A percentile compares a stretch with the other conserved stretches of the same genome.
Conservation (phyloP, 2,113 vertebrate genomes). For the Salminus brasiliensis region DNA sequence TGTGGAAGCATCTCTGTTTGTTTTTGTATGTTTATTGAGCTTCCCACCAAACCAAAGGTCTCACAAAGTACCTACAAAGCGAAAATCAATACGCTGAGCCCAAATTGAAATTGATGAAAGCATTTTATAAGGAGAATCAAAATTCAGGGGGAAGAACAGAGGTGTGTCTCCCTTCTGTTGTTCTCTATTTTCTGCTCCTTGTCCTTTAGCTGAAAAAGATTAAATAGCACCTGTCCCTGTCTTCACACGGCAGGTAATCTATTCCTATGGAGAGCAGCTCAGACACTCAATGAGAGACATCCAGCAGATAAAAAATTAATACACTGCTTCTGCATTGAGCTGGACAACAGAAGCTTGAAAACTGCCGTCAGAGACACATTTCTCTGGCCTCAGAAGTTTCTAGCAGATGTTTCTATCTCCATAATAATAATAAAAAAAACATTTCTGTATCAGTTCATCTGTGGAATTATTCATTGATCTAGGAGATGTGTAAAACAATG, state of each 20-base stretch:
- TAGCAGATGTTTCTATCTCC: background rate
- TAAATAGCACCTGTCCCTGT: background rate
- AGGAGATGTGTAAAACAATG: no score
- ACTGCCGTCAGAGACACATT: background rate
- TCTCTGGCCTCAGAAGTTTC: background rate
- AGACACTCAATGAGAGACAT: background rate
- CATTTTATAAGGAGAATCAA: background rate
- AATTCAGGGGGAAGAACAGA: background rate
- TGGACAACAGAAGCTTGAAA: background rate
- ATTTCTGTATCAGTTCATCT: no score
- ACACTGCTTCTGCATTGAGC: background rate
- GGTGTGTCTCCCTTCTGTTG: background rate
- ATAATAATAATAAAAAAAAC: no score
- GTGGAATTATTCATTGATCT: no score
- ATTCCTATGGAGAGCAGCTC: background rate
- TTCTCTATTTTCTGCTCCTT: background rate
- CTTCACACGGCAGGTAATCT: background rate
- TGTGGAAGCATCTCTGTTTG: background rate
- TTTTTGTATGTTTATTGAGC: background rate
- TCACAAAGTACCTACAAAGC: conserved; percentile 16
- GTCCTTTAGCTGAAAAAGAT: background rate
- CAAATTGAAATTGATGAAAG: conserved; percentile 21
- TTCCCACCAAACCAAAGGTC: background rate
- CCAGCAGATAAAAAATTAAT: background rate
- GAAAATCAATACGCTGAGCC: conserved; percentile 9